Percentiles rank a stretch among this genome's conserved stretches.
phyloP scores from a whole-genome alignment of 2,888 invertebrate genomes.

The Drosophila pseudotakahashii region DNA sequence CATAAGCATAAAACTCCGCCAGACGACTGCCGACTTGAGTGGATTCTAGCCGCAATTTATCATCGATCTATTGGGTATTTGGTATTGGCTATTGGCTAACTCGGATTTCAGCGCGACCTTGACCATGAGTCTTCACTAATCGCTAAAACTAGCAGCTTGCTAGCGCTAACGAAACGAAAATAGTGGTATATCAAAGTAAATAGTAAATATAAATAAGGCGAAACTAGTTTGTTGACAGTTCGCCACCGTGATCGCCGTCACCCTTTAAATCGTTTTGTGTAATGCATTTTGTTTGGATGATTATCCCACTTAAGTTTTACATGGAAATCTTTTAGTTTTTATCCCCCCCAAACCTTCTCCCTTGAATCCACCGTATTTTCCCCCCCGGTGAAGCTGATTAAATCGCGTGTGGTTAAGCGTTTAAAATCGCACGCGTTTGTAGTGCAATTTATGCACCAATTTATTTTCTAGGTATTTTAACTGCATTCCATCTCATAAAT shows the following conservation, averaged over 20 bases:
- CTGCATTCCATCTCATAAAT: slow-evolving; percentile 8
- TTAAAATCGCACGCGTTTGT: slow-evolving; percentile 17
- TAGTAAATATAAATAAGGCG: slow-evolving; percentile 18
- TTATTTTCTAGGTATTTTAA: neutral
- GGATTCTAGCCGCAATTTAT: slow-evolving; percentile 27
- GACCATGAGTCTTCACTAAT: slow-evolving; percentile 63
- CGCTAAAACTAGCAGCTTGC: slow-evolving; percentile 28
- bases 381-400: neutral
- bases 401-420: slow-evolving; percentile 15
- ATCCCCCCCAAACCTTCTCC: neutral
- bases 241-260: slow-evolving; percentile 9
- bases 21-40: slow-evolving; percentile 4
- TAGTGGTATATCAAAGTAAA: slow-evolving; percentile 24
- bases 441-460: slow-evolving; percentile 12
- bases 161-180: slow-evolving; percentile 24
- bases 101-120: slow-evolving; percentile 51
- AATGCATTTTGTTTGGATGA: slow-evolving; percentile 24
- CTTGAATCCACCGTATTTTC: no score
- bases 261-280: slow-evolving; percentile 24
- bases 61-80: slow-evolving; percentile 30
- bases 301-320: slow-evolving; percentile 28
- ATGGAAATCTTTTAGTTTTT: slow-evolving; percentile 1
- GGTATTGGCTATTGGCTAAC: slow-evolving; percentile 26
- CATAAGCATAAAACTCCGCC: slow-evolving; percentile 31
- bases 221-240: slow-evolving; percentile 12